These are phyloP conservation scores for Oreochromis spilurus DNA, from an alignment of 2,113 vertebrate species.

Conservation along the genomic window DNA sequence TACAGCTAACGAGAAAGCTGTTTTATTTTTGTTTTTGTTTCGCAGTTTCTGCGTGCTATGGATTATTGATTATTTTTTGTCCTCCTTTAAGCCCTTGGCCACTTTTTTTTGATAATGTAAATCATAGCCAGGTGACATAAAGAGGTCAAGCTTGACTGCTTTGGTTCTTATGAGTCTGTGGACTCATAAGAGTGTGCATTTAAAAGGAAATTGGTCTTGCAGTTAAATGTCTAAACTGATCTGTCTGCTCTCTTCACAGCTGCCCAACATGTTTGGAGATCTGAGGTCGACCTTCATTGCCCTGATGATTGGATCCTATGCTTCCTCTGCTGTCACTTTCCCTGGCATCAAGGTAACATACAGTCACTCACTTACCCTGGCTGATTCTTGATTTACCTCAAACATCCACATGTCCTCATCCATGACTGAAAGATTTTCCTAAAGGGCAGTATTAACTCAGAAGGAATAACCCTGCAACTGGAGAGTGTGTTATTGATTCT, in stretches of 20 bases:
- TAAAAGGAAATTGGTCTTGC: background rate
- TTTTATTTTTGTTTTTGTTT: background rate
- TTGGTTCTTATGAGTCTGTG: background rate
- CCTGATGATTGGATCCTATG: conserved; percentile 98
- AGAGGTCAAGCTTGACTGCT: background rate
- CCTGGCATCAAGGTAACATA: conserved; percentile 88
- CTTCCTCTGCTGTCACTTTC: conserved; percentile 96
- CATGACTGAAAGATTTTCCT: background rate
- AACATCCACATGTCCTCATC: background rate
- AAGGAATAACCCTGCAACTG: background rate
- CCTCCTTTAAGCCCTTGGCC: background rate
- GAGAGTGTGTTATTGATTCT: background rate
- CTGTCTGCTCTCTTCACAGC: conserved; percentile 60
- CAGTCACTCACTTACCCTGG: background rate
- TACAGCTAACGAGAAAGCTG: fast-evolving
- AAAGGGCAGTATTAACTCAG: background rate
- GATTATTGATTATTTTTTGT: background rate
- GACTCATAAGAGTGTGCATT: background rate
- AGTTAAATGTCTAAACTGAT: background rate
- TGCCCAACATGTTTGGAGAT: conserved; percentile 98
- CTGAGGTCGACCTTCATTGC: conserved; percentile 96
- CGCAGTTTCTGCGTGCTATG: background rate
- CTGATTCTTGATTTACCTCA: background rate
- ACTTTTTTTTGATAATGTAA: background rate
- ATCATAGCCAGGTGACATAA: background rate